Evolutionary conservation across 2,113 vertebrate genomes (phyloP), one percentile per base, ranked within the genome.

Genomic region (Deroptyus accipitrinus): DNA sequence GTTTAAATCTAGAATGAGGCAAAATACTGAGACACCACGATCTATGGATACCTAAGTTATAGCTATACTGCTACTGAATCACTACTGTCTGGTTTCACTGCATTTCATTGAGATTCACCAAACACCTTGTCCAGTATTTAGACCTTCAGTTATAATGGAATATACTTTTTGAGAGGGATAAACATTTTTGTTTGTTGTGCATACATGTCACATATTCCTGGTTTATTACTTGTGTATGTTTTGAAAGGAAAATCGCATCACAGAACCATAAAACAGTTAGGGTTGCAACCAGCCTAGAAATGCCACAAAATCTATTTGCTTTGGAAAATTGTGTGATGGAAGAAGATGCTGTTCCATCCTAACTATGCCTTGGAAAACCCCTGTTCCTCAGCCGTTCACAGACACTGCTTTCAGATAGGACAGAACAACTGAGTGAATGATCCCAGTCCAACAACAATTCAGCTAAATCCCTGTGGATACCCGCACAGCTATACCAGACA

Each of bases 271-370:
- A 17, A 44, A 44, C 44, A 44, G 44, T 44, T 44, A 44, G 44
- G 57, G 64, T 39, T 91, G 52, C 68, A 82, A 72, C 44, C 44
- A 83, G 72, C 37, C 80, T 35, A 33, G 42, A 96, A 90, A 88
- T 37, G 23, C 37, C 72, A 62, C 67, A 88, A 80, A 83, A 92
- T 70, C 68, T 70, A 39, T 77, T 77, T 88, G 41, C 46, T 83
- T 83, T 86, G 59, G 54, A 91, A 74, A 59, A 49, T 1, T 30
- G 31, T 37, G 33, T 7, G 54, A 27, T 17, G 22, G n/a, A 54
- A 46, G 66, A 68, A 78, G 76, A 8, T 19, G 37, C 39, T 39
- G 22, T 35, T 89, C 24, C 39, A 6, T 28, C n/a, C 67, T 68
- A 78, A 41, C 31, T 24, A 31, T 7, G 9, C 27, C n/a, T 49